Percentiles rank a stretch among this genome's conserved stretches.
phyloP scores from a whole-genome alignment of 2,113 vertebrate species.

The Oreocharis arfaki region DNA sequence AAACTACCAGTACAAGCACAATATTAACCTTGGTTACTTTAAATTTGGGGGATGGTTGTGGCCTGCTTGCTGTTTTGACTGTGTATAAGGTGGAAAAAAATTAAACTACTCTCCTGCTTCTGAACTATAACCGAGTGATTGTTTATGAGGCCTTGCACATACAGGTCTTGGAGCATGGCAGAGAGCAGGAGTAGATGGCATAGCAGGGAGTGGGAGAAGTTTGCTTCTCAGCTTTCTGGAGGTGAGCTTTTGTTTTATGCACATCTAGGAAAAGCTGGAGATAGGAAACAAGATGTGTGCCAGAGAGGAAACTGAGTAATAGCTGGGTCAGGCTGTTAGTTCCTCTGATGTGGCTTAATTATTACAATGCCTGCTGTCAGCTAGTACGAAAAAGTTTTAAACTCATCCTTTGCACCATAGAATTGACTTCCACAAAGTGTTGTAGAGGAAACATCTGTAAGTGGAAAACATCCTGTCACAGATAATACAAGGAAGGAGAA shows the following conservation, averaged over 20 bases:
- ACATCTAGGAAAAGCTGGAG: not conserved
- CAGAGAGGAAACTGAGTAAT: constrained; percentile 13
- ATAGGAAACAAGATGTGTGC: not conserved
- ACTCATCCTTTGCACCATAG: not conserved
- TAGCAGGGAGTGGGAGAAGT: not conserved
- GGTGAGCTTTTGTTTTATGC: not conserved
- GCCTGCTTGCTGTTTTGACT: not conserved
- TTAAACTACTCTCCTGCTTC: not conserved
- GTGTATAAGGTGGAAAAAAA: not conserved
- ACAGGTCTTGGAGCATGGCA: not conserved
- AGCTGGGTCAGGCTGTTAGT: not conserved
- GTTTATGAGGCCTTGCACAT: not conserved
- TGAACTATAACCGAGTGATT: not conserved
- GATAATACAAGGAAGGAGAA: constrained; percentile 25
- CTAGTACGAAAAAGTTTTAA: not conserved
- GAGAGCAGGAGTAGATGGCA: not conserved
- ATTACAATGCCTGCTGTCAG: not conserved
- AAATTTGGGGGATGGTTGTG: not conserved
- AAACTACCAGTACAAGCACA: not conserved
- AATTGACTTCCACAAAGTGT: not conserved
- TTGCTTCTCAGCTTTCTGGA: not conserved
- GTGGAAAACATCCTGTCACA: constrained; percentile 5
- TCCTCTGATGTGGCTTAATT: not conserved
- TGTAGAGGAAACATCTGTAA: constrained; percentile 40
- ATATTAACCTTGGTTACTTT: not conserved